phyloP scores from a whole-genome alignment of 2,888 invertebrate species.

The Pseudeuparius sepicola region DNA sequence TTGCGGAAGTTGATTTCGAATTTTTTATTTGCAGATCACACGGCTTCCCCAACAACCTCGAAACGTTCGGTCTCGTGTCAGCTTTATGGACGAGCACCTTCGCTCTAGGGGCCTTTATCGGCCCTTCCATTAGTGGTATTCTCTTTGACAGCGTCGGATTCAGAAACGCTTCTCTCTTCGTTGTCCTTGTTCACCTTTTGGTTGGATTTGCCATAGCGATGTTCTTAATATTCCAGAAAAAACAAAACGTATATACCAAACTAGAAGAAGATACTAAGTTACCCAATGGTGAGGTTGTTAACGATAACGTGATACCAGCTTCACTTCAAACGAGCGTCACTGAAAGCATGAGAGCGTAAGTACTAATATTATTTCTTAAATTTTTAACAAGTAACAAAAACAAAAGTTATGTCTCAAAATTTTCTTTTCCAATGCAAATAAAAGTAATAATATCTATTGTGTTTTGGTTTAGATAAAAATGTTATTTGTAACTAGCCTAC shows the following conservation, averaged over 20 bases:
- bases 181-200: slow-evolving; percentile 53
- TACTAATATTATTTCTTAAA: slow-evolving; percentile 1
- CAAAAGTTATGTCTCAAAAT: too few relatives aligned
- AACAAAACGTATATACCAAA: slow-evolving; percentile 33
- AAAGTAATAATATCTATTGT: too few relatives aligned
- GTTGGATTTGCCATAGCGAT: slow-evolving; percentile 44
- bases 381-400: too few relatives aligned
- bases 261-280: slow-evolving; percentile 44
- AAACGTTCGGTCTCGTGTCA: slow-evolving; percentile 82
- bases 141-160: slow-evolving; percentile 67
- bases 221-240: slow-evolving; percentile 38
- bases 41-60: slow-evolving; percentile 74
- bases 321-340: slow-evolving; percentile 29
- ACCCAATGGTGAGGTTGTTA: slow-evolving; percentile 44
- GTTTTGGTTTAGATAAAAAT: too few relatives aligned
- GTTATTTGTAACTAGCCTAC: too few relatives aligned
- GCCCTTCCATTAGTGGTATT: slow-evolving; percentile 66
- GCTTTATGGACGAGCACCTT: slow-evolving; percentile 87
- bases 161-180: slow-evolving; percentile 57
- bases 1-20: too few relatives aligned
- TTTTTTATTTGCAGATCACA: slow-evolving; percentile 51
- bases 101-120: slow-evolving; percentile 78
- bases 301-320: slow-evolving; percentile 31
- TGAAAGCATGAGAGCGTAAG: slow-evolving; percentile 35
- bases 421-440: too few relatives aligned